Conservation (phyloP, 2,113 vertebrate species). For the Turnix velox region DNA sequence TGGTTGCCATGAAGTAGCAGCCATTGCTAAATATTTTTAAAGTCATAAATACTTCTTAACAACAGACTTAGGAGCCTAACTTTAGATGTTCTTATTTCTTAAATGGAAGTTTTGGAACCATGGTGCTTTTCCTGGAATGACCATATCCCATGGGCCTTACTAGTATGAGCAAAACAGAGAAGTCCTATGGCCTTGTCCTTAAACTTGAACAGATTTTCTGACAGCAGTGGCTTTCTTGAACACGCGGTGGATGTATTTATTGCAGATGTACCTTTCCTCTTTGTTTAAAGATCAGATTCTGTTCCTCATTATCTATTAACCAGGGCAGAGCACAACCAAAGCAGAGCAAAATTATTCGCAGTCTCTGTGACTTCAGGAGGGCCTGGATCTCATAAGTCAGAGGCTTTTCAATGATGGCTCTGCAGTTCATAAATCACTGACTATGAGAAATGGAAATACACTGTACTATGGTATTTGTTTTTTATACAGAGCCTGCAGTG, state of each 20-base stretch:
- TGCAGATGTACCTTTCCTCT: neutral
- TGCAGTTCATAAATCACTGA: neutral
- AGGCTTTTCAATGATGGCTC: neutral
- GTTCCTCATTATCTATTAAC: neutral
- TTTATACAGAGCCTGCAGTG: neutral
- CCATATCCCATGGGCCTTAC: neutral
- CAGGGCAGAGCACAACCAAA: neutral
- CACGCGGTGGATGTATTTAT: neutral
- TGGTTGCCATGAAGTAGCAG: neutral
- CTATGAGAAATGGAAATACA: slow-evolving; percentile 6
- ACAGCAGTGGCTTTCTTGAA: neutral
- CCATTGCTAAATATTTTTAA: neutral
- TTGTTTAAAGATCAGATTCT: neutral
- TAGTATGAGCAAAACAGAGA: neutral
- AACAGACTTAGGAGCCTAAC: neutral
- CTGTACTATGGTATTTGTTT: neutral
- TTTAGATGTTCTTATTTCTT: neutral
- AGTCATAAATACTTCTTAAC: neutral
- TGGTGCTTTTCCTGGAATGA: neutral
- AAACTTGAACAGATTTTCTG: neutral
- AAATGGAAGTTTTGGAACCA: neutral
- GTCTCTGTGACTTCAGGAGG: neutral
- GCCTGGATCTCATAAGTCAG: neutral
- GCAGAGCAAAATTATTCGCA: neutral
- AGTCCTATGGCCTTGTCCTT: neutral